Evolutionary conservation across 2,888 invertebrate species (phyloP).

Genomic region (Nowickia ferox): DNA sequence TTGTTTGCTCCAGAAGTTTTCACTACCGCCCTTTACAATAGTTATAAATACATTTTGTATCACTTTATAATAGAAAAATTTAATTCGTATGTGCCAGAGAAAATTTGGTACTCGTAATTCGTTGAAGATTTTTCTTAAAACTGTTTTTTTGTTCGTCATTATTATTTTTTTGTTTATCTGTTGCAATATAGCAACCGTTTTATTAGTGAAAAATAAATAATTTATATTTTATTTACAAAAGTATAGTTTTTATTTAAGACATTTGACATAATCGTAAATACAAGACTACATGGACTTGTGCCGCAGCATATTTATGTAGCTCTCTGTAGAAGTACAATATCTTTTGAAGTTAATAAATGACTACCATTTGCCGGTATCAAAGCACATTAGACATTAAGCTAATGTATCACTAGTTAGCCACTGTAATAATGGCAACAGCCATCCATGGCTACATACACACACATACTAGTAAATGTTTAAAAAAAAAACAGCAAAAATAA

Average conservation of each 20-base stretch:
- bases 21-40: no score
- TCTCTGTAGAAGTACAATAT: slow-evolving; percentile 31
- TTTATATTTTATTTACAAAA: slow-evolving; percentile 58
- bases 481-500: slow-evolving; percentile 30
- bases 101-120: no score
- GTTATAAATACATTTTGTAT: no score
- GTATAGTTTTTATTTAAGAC: slow-evolving; percentile 59
- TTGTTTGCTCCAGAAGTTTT: no score
- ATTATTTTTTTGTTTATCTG: slow-evolving; percentile 38
- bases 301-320: neutral
- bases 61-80: no score
- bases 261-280: slow-evolving; percentile 26
- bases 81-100: no score
- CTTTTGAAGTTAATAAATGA: slow-evolving; percentile 68
- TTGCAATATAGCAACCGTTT: slow-evolving; percentile 49
- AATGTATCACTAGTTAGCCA: slow-evolving; percentile 71
- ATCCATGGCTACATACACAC: neutral
- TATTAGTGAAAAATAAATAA: slow-evolving; percentile 64
- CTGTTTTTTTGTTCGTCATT: slow-evolving; percentile 26
- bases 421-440: slow-evolving; percentile 49
- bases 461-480: slow-evolving; percentile 10
- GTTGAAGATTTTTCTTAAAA: neutral
- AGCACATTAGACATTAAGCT: slow-evolving; percentile 71
- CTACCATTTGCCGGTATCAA: slow-evolving; percentile 66
- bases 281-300: neutral